phyloP scores from a whole-genome alignment of 2,113 vertebrate species.

The Perognathus longimembris region DNA sequence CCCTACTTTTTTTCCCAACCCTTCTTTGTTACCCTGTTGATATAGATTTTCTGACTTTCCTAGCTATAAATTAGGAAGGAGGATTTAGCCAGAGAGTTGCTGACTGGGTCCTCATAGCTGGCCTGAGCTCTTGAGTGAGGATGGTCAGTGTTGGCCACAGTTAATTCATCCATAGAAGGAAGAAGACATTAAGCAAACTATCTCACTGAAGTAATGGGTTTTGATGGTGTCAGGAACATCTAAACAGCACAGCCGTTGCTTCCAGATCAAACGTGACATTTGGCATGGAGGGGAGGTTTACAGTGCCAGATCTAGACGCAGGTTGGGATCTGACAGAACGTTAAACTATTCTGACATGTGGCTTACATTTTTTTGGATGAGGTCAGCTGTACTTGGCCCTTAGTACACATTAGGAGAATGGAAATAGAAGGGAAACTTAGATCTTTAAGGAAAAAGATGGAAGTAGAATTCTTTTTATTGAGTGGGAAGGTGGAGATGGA shows the following conservation, averaged over 20 bases:
- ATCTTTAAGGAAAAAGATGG: slow-evolving; percentile 7
- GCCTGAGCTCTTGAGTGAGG: neutral
- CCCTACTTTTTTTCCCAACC: neutral
- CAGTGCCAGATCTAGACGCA: neutral
- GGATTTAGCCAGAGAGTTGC: neutral
- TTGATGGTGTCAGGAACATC: slow-evolving; percentile 44
- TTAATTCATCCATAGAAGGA: slow-evolving; percentile 42
- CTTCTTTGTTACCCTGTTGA: slow-evolving; percentile 22
- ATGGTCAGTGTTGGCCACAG: neutral
- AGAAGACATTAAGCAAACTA: slow-evolving; percentile 63
- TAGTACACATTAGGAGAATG: slow-evolving; percentile 15
- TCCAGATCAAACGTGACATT: slow-evolving; percentile 46
- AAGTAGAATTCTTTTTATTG: slow-evolving; percentile 23
- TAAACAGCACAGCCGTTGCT: slow-evolving; percentile 43
- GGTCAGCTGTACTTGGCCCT: neutral
- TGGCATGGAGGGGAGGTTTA: slow-evolving; percentile 26
- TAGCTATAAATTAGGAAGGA: slow-evolving; percentile 61
- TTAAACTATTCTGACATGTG: slow-evolving; percentile 32
- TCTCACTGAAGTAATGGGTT: slow-evolving; percentile 62
- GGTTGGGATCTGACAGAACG: slow-evolving; percentile 1
- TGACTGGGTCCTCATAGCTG: neutral
- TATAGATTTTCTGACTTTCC: slow-evolving; percentile 20
- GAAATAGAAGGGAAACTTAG: slow-evolving; percentile 37
- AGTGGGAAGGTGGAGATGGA: neutral
- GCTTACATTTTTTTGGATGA: slow-evolving; percentile 46